These are phyloP conservation scores for Chymomyza fuscimana DNA, from an alignment of 2,888 invertebrate species.

Conservation along the genomic window DNA sequence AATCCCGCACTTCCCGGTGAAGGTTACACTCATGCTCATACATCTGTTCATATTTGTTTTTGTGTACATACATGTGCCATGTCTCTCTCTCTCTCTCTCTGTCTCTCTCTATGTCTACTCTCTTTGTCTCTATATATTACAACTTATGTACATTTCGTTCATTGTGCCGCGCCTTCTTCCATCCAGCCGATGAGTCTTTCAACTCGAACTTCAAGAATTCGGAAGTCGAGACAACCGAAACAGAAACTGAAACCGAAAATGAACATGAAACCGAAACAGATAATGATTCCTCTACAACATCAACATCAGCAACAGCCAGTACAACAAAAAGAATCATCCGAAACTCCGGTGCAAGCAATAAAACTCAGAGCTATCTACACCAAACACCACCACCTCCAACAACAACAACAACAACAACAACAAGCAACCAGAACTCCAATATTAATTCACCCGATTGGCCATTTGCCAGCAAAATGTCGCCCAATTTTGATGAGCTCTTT, in stretches of 20 bases:
- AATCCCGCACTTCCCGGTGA: constrained; percentile 7
- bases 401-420: constrained; percentile 10
- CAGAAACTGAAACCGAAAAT: constrained; percentile 33
- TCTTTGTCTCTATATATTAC: constrained; percentile 4
- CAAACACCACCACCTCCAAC: neutral
- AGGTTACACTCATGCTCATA: constrained; percentile 11
- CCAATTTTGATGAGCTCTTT: constrained; percentile 70
- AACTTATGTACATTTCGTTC: neutral
- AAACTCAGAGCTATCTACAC: constrained; percentile 1
- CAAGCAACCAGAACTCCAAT: constrained; percentile 23
- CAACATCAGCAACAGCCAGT: constrained; percentile 33
- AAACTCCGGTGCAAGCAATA: constrained; percentile 6
- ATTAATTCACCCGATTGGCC: constrained; percentile 21
- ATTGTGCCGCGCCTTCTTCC: neutral
- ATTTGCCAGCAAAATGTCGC: constrained; percentile 52
- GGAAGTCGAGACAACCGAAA: constrained; percentile 19
- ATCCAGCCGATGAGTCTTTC: constrained; percentile 4
- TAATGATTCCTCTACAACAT: constrained; percentile 30
- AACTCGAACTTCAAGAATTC: neutral
- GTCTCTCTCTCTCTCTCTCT: constrained; percentile 1
- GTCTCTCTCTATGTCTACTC: constrained; percentile 4
- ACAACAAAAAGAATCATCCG: constrained; percentile 16
- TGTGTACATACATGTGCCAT: neutral
- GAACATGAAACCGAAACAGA: constrained; percentile 32
- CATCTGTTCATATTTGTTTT: constrained; percentile 10